Base-by-base conservation (phyloP, 2,797 vertebrate genomes). In the Pangasius krempfi region DNA sequence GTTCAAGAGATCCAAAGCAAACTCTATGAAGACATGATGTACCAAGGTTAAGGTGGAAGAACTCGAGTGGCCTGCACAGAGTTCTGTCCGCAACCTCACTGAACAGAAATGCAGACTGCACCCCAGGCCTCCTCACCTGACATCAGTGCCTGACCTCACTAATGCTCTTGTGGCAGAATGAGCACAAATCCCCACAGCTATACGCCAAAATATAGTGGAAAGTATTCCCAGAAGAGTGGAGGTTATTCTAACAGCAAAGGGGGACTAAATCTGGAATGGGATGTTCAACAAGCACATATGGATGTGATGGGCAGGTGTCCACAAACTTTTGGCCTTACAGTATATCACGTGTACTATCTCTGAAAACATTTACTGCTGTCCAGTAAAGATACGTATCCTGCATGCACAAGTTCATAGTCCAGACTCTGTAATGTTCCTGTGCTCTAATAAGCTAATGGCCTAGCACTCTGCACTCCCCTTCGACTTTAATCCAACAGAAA, bases 401-500 rank as follows among this genome's bases (percentile, higher is more conserved):
- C 56, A 37, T 80, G 78, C 37, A 82, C 20, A 62, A 27, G 37
- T 44, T 40, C 33, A 44, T 40, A 40, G 76, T 54, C 73, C 84
- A 86, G 79, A 56, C 12, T 14, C 20, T 2, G 37, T 7, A 62
- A 88, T 86, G 60, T 37, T 86, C 40, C 27, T 13, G 62, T 56
- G 70, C 66, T 91, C 73, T 89, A 92, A 90, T 93, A 91, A 92
- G 88, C 87, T 91, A 92, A 91, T 92, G 87, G 90, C 54, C 47
- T 85, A 66, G 60, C 86, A 88, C 82, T 22, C 82, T 20, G 25
- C 72, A 64, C 89, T 88, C 81, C 84, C 47, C 27, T 81, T 90
- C 70, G 76, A 82, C 37, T 84, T 82, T 88, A 91, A 89, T 93
- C 88, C 80, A 72, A 62, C 84, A 90, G 82, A 92, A 87, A 85